Conservation (phyloP, 30 jellyfish, hydroid and myxozoan species). For the Nemopilema nomurai region DNA sequence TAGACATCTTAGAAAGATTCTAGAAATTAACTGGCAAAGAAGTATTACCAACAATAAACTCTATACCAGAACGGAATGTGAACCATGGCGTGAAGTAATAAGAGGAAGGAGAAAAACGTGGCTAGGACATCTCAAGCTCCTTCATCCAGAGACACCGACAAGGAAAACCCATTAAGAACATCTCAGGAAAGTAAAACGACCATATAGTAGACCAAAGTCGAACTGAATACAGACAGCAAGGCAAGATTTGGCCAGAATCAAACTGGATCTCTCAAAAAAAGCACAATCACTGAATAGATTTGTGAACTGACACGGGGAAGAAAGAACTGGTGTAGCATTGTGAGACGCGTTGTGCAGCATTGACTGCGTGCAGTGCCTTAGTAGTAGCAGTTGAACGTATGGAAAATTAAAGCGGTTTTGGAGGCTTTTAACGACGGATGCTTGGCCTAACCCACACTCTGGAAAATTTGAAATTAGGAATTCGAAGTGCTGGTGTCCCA, state of each 20-base stretch:
- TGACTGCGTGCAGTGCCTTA: slow-evolving; percentile 8
- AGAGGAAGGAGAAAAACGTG: slow-evolving; percentile 44
- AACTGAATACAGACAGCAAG: slow-evolving; percentile 29
- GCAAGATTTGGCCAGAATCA: slow-evolving; percentile 57
- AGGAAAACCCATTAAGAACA: slow-evolving; percentile 31
- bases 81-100: slow-evolving; percentile 56
- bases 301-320: slow-evolving; percentile 31
- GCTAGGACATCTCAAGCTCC: slow-evolving; percentile 54
- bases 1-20: slow-evolving; percentile 53
- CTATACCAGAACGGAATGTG: slow-evolving; percentile 58
- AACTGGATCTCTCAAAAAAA: slow-evolving; percentile 41
- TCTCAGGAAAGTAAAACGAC: slow-evolving; percentile 48
- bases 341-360: slow-evolving; percentile 17
- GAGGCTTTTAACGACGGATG: no score
- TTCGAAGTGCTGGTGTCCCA: no score
- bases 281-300: slow-evolving; percentile 29
- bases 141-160: slow-evolving; percentile 64
- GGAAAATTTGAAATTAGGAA: no score
- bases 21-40: slow-evolving; percentile 44
- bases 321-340: slow-evolving; percentile 46
- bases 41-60: slow-evolving; percentile 32
- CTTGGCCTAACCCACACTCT: background rate
- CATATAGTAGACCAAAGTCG: slow-evolving; percentile 45
- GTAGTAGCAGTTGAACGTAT: slow-evolving; percentile 8
- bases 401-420: no score